A percentile compares a stretch with the other conserved stretches of the same genome.
These are phyloP conservation scores for Chamaetylas fuelleborni DNA, from an alignment of 2,113 vertebrate species.

Conservation along the genomic window DNA sequence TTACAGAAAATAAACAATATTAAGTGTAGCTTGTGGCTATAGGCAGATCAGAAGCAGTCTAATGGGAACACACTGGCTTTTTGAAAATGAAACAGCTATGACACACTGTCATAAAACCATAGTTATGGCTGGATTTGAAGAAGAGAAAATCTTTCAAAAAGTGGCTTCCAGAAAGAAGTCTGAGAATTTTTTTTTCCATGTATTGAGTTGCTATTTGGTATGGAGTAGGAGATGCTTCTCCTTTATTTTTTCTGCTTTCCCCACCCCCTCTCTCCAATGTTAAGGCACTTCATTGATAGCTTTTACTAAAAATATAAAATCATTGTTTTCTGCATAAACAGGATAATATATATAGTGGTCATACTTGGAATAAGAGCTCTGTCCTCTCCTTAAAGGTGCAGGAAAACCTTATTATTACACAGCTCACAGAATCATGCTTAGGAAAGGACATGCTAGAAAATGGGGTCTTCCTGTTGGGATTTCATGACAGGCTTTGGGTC, in stretches of 20 bases:
- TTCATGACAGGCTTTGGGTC: not conserved
- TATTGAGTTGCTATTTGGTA: not conserved
- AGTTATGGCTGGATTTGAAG: not conserved
- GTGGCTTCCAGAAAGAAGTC: not conserved
- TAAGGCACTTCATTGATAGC: not conserved
- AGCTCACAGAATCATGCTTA: not conserved
- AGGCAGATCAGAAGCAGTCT: not conserved
- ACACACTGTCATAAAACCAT: not conserved
- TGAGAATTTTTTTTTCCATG: not conserved
- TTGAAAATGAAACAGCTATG: not conserved
- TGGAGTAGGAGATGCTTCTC: not conserved
- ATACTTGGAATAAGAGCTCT: not conserved
- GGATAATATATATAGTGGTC: not conserved
- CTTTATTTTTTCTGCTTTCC: not conserved
- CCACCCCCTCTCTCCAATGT: not conserved
- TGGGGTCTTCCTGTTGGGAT: not conserved
- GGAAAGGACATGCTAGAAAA: not conserved
- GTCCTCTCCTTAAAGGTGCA: not conserved
- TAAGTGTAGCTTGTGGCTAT: not conserved
- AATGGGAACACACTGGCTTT: not conserved
- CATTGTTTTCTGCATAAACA: not conserved
- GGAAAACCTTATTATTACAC: not conserved
- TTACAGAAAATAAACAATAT: slow-evolving; percentile 16
- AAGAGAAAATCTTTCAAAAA: not conserved
- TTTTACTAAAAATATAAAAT: not conserved